phyloP scores from a whole-genome alignment of 2,888 invertebrate genomes.

The Xestia rhomboidea region DNA sequence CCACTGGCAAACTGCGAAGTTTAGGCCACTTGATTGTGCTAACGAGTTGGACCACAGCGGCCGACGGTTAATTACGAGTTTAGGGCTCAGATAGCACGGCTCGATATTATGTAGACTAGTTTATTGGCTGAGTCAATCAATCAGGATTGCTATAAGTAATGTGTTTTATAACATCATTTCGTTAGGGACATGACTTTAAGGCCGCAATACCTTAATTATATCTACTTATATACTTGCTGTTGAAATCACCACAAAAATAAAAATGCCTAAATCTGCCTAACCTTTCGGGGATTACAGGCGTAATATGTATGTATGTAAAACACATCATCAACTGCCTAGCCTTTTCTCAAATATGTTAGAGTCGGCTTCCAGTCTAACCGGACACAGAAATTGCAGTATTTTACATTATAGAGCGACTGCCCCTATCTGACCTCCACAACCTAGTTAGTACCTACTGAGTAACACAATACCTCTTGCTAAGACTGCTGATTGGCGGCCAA shows the following conservation, averaged over 20 bases:
- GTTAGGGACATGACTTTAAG: background rate
- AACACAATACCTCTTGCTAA: background rate
- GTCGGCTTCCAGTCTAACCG: background rate
- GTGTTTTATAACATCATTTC: background rate
- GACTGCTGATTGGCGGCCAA: background rate
- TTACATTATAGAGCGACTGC: too few species aligned
- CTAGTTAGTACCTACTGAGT: background rate
- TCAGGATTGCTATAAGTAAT: background rate
- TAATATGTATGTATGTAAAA: too few species aligned
- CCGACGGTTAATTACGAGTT: constrained; percentile 50
- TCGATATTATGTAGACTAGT: constrained; percentile 27
- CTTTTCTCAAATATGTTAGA: background rate
- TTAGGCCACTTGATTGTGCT: constrained; percentile 59
- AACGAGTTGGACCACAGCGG: constrained; percentile 61
- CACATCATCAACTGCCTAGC: background rate
- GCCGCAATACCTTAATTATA: background rate
- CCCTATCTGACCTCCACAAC: background rate
- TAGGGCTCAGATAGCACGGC: constrained; percentile 22
- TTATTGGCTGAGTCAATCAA: constrained; percentile 20
- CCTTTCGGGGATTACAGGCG: too few species aligned
- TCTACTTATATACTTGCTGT: background rate
- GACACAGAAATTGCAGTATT: background rate
- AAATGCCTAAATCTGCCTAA: too few species aligned
- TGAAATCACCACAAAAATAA: background rate
- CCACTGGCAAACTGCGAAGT: constrained; percentile 49